These are phyloP conservation scores for rabbit (Oryctolagus cuniculus) DNA, from an alignment of 2,113 vertebrate genomes.

Conservation along the genomic window DNA sequence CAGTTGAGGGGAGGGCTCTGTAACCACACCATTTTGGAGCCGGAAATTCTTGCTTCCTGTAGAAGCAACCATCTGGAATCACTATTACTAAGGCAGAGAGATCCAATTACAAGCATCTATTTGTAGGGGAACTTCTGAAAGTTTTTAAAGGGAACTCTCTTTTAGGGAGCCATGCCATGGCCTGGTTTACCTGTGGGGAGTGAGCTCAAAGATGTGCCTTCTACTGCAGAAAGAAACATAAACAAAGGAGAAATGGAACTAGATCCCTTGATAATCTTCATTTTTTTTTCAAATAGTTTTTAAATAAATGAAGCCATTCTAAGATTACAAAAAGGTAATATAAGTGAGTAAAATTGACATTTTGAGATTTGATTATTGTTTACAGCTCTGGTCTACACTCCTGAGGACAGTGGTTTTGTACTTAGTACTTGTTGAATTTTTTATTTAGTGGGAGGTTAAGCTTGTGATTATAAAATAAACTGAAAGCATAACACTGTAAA, in stretches of 20 bases:
- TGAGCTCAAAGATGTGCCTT: neutral
- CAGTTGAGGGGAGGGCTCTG: neutral
- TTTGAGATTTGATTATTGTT: no score
- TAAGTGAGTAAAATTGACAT: no score
- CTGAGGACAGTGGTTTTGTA: no score
- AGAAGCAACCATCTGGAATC: slow-evolving; percentile 72
- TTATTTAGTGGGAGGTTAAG: no score
- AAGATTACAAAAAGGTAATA: neutral
- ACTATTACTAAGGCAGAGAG: slow-evolving; percentile 42
- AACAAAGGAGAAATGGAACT: slow-evolving; percentile 29
- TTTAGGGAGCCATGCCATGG: neutral
- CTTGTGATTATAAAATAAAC: no score
- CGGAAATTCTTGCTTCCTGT: slow-evolving; percentile 72
- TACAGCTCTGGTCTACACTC: no score
- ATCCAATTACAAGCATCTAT: slow-evolving; percentile 65
- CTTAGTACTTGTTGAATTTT: no score
- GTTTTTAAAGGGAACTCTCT: slow-evolving; percentile 39
- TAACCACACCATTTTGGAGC: slow-evolving; percentile 48
- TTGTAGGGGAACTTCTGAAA: slow-evolving; percentile 32
- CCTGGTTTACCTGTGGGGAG: neutral
- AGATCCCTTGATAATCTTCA: neutral
- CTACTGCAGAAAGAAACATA: neutral
- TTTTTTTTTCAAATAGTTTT: slow-evolving; percentile 32
- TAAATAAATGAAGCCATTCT: neutral
- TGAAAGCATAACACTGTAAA: no score